Evolutionary conservation across 2,113 vertebrate genomes (phyloP).

Genomic region (Campylomormyrus tamandua): DNA sequence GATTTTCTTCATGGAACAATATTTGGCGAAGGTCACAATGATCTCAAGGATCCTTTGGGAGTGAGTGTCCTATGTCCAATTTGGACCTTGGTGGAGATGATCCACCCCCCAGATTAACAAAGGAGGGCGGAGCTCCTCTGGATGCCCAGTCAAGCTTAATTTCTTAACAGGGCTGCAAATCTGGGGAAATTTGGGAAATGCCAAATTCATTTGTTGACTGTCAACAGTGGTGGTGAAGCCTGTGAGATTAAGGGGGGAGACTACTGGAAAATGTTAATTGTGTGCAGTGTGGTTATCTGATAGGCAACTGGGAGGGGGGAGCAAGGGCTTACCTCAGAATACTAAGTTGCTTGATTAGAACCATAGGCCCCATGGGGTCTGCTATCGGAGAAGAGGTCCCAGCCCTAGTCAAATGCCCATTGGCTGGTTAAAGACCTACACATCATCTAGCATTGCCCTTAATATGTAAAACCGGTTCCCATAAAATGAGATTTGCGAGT

Average conservation of each 20-base stretch:
- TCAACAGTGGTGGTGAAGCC: not conserved
- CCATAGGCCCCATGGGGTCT: not conserved
- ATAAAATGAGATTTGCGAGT: not conserved
- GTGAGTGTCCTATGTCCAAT: not conserved
- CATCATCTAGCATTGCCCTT: not conserved
- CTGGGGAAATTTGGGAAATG: not conserved
- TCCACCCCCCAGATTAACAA: not conserved
- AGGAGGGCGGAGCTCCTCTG: too few species aligned
- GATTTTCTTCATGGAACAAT: not conserved
- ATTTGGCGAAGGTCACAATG: not conserved
- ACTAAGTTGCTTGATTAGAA: not conserved
- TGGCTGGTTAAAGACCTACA: not conserved
- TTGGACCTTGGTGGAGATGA: not conserved
- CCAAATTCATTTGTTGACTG: not conserved
- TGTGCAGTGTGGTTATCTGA: not conserved
- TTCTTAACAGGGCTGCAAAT: not conserved
- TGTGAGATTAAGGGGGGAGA: not conserved
- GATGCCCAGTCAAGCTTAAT: not conserved
- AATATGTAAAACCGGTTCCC: slow-evolving; percentile 7
- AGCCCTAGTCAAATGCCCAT: not conserved
- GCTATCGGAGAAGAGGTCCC: not conserved
- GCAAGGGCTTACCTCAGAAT: not conserved
- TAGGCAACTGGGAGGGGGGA: not conserved
- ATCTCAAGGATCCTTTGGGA: not conserved
- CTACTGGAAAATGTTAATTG: not conserved